Percentiles rank a stretch among this genome's conserved stretches.
Evolutionary conservation across 2,797 vertebrate genomes (phyloP).

Genomic region (Alcedo quadribrachys): DNA sequence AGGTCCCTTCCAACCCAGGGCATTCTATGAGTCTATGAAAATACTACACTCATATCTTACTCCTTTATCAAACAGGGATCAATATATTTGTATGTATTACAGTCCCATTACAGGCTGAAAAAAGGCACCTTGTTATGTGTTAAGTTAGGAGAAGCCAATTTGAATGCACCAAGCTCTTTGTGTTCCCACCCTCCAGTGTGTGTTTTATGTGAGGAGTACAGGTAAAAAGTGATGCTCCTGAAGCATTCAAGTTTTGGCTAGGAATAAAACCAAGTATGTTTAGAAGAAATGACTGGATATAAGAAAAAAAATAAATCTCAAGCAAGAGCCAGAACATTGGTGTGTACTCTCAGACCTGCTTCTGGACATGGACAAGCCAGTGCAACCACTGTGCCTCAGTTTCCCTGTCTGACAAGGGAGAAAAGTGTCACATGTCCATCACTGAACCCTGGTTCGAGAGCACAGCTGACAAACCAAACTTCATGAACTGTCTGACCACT

Average conservation of each 20-base stretch:
- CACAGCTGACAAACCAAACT: not conserved
- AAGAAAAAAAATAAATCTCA: not conserved
- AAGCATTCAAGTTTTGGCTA: not conserved
- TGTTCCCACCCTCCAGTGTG: not conserved
- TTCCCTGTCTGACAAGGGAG: not conserved
- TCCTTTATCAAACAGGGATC: not conserved
- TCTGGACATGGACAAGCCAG: not conserved
- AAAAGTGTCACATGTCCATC: not conserved
- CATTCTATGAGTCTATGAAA: no score
- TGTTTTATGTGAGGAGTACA: not conserved
- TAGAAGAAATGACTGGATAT: not conserved
- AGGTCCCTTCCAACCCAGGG: no score
- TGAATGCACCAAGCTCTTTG: not conserved
- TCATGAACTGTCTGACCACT: fast-evolving
- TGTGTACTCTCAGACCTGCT: not conserved
- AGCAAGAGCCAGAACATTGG: not conserved
- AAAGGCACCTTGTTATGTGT: fast-evolving
- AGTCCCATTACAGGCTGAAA: not conserved
- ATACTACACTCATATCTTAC: not conserved
- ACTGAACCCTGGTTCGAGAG: not conserved
- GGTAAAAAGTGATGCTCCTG: not conserved
- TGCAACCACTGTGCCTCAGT: not conserved
- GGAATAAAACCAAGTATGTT: not conserved
- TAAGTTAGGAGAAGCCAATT: not conserved
- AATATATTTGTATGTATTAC: not conserved